Conservation (phyloP, 2,113 vertebrate genomes). For the Stegastes partitus region DNA sequence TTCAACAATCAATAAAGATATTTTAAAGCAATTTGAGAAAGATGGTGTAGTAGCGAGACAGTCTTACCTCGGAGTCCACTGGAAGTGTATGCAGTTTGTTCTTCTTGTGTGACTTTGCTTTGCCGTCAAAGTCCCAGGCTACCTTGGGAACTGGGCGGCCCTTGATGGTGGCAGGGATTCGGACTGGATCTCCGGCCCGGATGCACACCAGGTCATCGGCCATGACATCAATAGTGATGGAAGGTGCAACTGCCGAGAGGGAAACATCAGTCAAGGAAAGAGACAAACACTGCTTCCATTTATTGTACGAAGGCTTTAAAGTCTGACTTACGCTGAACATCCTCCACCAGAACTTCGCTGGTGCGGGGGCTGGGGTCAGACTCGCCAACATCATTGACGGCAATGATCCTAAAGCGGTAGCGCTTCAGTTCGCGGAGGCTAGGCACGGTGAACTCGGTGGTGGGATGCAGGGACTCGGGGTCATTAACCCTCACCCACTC, state of each 20-base stretch:
- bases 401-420: conserved; percentile 95
- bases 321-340: conserved; percentile 88
- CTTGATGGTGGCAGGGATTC: conserved; percentile 91
- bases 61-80: conserved; percentile 86
- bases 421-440: conserved; percentile 93
- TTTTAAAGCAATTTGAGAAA: background rate
- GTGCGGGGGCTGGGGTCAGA: conserved; percentile 95
- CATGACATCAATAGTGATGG: conserved; percentile 89
- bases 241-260: conserved; percentile 88
- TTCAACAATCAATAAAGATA: background rate
- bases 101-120: conserved; percentile 92
- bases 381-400: conserved; percentile 96
- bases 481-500: conserved; percentile 93
- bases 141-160: conserved; percentile 95
- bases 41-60: too few species aligned
- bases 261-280: conserved; percentile 1
- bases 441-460: conserved; percentile 92
- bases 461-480: conserved; percentile 89
- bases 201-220: conserved; percentile 90
- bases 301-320: background rate
- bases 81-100: conserved; percentile 93
- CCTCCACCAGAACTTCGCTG: conserved; percentile 91
- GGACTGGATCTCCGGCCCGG: conserved; percentile 91
- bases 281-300: background rate
- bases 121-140: conserved; percentile 96